Conservation (phyloP, 2,888 invertebrate species). For the Lucinisca nassula region DNA sequence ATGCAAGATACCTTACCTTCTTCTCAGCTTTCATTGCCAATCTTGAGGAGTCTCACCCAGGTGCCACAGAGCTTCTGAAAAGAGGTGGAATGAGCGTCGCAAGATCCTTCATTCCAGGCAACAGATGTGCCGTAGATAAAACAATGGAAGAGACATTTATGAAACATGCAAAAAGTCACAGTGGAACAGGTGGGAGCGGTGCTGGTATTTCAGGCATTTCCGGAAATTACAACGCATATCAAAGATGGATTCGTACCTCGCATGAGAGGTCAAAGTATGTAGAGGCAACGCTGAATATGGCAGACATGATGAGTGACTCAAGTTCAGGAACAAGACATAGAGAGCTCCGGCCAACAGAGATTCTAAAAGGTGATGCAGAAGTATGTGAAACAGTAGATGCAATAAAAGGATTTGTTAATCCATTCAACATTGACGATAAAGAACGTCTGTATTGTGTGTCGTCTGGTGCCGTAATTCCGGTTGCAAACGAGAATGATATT, state of each 20-base stretch:
- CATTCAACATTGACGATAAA: slow-evolving; percentile 51
- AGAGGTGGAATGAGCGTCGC: slow-evolving; percentile 68
- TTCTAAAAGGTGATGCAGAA: slow-evolving; percentile 48
- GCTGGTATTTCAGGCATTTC: slow-evolving; percentile 59
- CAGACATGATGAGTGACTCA: slow-evolving; percentile 49
- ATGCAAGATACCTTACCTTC: slow-evolving; percentile 64
- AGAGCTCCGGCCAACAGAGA: slow-evolving; percentile 59
- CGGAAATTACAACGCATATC: slow-evolving; percentile 58
- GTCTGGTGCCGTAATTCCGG: slow-evolving; percentile 43
- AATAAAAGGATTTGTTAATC: slow-evolving; percentile 54
- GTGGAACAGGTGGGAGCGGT: slow-evolving; percentile 54
- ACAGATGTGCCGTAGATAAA: slow-evolving; percentile 66
- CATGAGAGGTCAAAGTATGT: slow-evolving; percentile 47
- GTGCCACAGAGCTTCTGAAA: slow-evolving; percentile 47
- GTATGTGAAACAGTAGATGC: slow-evolving; percentile 45
- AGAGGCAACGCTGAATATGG: slow-evolving; percentile 41
- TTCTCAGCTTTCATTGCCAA: slow-evolving; percentile 59
- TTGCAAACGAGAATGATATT: slow-evolving; percentile 16
- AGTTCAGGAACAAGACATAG: slow-evolving; percentile 33
- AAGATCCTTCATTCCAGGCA: slow-evolving; percentile 69
- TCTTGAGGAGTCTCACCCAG: slow-evolving; percentile 67
- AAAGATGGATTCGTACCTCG: slow-evolving; percentile 53
- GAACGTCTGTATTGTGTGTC: slow-evolving; percentile 51
- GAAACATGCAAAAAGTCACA: slow-evolving; percentile 43
- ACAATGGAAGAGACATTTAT: slow-evolving; percentile 67